phyloP scores from a whole-genome alignment of 2,113 vertebrate genomes.

The Haemorhous mexicanus region DNA sequence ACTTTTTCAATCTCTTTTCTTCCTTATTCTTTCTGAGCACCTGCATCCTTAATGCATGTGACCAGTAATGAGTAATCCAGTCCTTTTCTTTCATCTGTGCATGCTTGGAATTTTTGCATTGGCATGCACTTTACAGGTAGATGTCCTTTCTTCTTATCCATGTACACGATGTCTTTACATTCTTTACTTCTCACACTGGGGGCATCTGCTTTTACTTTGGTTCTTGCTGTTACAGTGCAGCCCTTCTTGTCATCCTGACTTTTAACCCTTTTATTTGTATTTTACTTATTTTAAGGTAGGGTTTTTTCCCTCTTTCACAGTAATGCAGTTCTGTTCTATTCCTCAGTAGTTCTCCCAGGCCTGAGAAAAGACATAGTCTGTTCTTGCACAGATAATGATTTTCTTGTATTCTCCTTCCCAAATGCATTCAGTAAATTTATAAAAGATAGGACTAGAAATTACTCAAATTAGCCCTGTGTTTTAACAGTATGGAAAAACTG shows the following conservation, averaged over 20 bases:
- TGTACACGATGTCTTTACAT: not conserved
- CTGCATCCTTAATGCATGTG: not conserved
- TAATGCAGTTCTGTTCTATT: not conserved
- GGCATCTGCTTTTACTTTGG: not conserved
- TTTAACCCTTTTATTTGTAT: not conserved
- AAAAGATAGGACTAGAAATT: not conserved
- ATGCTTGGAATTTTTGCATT: not conserved
- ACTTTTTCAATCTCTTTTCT: not conserved
- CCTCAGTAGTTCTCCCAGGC: not conserved
- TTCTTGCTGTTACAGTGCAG: not conserved
- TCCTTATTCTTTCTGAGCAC: not conserved
- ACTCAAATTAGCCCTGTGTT: not conserved
- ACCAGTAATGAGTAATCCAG: not conserved
- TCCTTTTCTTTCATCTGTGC: not conserved
- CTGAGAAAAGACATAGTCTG: not conserved
- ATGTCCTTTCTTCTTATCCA: not conserved
- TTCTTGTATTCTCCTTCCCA: not conserved
- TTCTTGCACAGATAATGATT: not conserved
- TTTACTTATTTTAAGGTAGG: not conserved
- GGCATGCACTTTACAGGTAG: not conserved
- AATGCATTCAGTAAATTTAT: not conserved
- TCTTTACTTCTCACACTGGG: not conserved
- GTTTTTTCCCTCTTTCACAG: not conserved
- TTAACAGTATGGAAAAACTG: not conserved
- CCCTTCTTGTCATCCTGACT: not conserved